Evolutionary conservation across 2,888 invertebrate species (phyloP).

Genomic region (Venusia cambrica): DNA sequence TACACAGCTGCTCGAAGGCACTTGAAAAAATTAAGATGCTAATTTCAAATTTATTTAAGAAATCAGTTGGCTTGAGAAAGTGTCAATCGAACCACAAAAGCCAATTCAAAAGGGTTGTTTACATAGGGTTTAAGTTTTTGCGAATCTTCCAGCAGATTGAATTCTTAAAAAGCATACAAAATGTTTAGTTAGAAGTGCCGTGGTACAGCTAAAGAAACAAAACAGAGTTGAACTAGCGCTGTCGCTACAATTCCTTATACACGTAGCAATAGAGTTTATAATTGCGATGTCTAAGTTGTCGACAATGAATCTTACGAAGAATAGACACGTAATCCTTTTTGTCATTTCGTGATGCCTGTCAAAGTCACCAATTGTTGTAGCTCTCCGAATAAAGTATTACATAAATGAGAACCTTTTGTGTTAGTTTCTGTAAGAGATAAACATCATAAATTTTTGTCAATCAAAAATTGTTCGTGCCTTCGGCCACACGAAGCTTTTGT

Average conservation of each 20-base stretch:
- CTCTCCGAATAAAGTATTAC: slow-evolving; percentile 49
- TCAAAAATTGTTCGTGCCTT: slow-evolving; percentile 53
- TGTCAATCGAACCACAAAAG: slow-evolving; percentile 47
- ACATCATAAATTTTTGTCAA: slow-evolving; percentile 65
- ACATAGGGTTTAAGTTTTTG: slow-evolving; percentile 50
- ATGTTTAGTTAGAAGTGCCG: slow-evolving; percentile 62
- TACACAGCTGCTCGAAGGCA: slow-evolving; percentile 21
- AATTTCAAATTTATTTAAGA: slow-evolving; percentile 42
- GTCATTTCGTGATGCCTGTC: slow-evolving; percentile 67
- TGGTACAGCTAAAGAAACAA: slow-evolving; percentile 64
- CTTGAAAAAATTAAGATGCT: slow-evolving; percentile 26
- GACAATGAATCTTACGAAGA: slow-evolving; percentile 11
- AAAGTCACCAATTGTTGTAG: slow-evolving; percentile 71
- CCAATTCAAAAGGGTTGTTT: slow-evolving; percentile 60
- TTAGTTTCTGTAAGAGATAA: slow-evolving; percentile 57
- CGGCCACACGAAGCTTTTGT: slow-evolving; percentile 57
- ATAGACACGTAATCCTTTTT: slow-evolving; percentile 61
- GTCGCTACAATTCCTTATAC: too few species aligned
- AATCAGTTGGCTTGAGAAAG: slow-evolving; percentile 33
- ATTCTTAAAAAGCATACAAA: slow-evolving; percentile 47
- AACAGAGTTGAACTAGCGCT: slow-evolving; percentile 31
- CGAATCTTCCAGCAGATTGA: slow-evolving; percentile 53
- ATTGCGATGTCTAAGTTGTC: too few species aligned
- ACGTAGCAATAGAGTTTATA: too few species aligned
- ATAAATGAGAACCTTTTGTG: slow-evolving; percentile 70